Percentiles rank a stretch among this genome's conserved stretches.
Conservation (phyloP, 2,113 vertebrate species). For the Sapajus apella region DNA sequence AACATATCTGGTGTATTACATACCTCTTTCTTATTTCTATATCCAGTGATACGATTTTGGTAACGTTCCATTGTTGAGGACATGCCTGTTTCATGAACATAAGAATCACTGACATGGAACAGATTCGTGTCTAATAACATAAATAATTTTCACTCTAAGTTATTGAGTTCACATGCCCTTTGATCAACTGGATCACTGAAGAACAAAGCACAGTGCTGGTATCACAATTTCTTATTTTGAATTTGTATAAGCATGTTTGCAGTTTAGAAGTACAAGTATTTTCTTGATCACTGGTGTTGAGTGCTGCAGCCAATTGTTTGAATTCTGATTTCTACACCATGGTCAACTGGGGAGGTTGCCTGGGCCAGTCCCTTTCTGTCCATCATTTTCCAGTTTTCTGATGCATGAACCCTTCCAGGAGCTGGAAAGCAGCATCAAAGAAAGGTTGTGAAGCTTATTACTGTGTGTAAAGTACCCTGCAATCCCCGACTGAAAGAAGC, state of each 20-base stretch:
- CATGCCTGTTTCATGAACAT: neutral
- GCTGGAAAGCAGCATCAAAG: neutral
- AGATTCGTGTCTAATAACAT: neutral
- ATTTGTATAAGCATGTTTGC: neutral
- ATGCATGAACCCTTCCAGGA: neutral
- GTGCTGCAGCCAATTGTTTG: neutral
- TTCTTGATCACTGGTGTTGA: neutral
- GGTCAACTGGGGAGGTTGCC: neutral
- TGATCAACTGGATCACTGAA: neutral
- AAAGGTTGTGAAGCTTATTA: slow-evolving; percentile 33
- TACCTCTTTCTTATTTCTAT: neutral
- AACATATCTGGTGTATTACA: neutral
- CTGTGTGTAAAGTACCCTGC: slow-evolving; percentile 48
- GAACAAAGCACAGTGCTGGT: neutral
- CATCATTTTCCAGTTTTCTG: slow-evolving; percentile 5
- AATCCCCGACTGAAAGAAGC: slow-evolving; percentile 58
- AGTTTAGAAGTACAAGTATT: neutral
- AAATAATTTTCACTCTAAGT: neutral
- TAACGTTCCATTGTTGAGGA: neutral
- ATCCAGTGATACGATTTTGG: neutral
- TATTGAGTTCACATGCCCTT: neutral
- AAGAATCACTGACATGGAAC: neutral
- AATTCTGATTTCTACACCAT: neutral
- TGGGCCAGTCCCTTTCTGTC: neutral
- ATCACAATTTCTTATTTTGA: neutral